Conservation (phyloP, 2,113 vertebrate genomes). For the Ivindomyrus marchei region DNA sequence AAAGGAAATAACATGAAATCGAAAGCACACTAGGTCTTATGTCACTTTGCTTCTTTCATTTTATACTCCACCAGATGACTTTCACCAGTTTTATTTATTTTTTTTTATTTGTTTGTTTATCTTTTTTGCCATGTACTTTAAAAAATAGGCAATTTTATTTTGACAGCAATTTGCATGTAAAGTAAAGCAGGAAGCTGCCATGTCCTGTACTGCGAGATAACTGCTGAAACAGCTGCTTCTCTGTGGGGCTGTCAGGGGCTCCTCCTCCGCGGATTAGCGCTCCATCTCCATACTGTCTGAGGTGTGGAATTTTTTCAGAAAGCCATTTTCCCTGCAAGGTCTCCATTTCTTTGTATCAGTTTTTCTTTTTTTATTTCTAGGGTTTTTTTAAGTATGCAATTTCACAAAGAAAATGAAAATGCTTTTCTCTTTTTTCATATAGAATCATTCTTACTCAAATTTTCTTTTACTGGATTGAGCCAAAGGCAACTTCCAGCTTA, state of each 20-base stretch:
- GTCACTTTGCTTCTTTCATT: slow-evolving; percentile 37
- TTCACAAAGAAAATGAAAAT: slow-evolving; percentile 36
- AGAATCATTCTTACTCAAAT: slow-evolving; percentile 33
- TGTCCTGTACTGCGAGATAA: slow-evolving; percentile 45
- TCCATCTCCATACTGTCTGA: slow-evolving; percentile 33
- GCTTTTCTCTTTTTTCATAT: slow-evolving; percentile 1
- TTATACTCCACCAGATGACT: slow-evolving; percentile 41
- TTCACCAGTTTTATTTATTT: slow-evolving; percentile 33
- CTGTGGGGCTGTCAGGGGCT: slow-evolving; percentile 42
- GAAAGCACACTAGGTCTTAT: slow-evolving; percentile 52
- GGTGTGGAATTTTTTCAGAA: slow-evolving; percentile 27
- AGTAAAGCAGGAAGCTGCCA: slow-evolving; percentile 38
- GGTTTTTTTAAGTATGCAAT: slow-evolving; percentile 35
- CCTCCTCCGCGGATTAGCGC: slow-evolving; percentile 46
- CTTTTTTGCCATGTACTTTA: slow-evolving; percentile 40
- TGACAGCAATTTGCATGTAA: slow-evolving; percentile 71
- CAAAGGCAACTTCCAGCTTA: slow-evolving; percentile 31
- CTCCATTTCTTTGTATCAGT: slow-evolving; percentile 30
- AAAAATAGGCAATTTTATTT: slow-evolving; percentile 62
- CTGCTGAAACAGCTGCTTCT: slow-evolving; percentile 57
- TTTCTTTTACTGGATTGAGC: slow-evolving; percentile 39
- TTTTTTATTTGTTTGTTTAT: slow-evolving; percentile 40
- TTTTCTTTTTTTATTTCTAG: slow-evolving; percentile 27
- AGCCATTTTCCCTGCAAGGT: slow-evolving; percentile 27
- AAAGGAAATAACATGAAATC: slow-evolving; percentile 34